These are phyloP conservation scores for Neodontobutis hainanensis DNA, from an alignment of 2,113 vertebrate species.

Conservation along the genomic window DNA sequence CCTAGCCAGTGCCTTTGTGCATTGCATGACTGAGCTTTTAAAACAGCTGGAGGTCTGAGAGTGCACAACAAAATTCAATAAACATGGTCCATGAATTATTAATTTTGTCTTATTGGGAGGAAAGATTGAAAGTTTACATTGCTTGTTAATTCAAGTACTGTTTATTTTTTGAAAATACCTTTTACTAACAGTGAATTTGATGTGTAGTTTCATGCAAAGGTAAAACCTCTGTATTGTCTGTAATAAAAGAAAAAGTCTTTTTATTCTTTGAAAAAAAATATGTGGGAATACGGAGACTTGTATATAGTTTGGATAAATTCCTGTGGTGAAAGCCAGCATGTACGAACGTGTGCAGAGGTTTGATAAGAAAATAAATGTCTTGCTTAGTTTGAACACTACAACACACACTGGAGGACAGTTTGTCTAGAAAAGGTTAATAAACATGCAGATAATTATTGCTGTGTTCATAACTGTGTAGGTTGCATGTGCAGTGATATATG, in stretches of 20 bases:
- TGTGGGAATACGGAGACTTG: constrained; percentile 3
- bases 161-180: background rate
- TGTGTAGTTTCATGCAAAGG: background rate
- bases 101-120: constrained; percentile 17
- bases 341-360: constrained; percentile 41
- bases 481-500: background rate
- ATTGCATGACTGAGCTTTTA: constrained; percentile 37
- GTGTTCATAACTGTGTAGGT: constrained; percentile 38
- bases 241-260: background rate
- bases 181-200: background rate
- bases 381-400: constrained; percentile 19
- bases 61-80: constrained; percentile 11
- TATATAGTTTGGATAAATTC: constrained; percentile 35
- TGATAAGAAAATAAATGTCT: constrained; percentile 58
- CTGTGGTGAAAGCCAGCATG: constrained; percentile 44
- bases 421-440: background rate
- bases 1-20: constrained; percentile 34
- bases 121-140: constrained; percentile 10
- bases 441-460: constrained; percentile 32
- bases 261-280: background rate
- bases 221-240: background rate
- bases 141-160: background rate
- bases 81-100: constrained; percentile 40
- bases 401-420: constrained; percentile 2
- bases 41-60: constrained; percentile 42